A percentile compares a stretch with the other conserved stretches of the same genome.
These are phyloP conservation scores for Thecophora atra DNA, from an alignment of 2,888 invertebrate species.

Conservation along the genomic window DNA sequence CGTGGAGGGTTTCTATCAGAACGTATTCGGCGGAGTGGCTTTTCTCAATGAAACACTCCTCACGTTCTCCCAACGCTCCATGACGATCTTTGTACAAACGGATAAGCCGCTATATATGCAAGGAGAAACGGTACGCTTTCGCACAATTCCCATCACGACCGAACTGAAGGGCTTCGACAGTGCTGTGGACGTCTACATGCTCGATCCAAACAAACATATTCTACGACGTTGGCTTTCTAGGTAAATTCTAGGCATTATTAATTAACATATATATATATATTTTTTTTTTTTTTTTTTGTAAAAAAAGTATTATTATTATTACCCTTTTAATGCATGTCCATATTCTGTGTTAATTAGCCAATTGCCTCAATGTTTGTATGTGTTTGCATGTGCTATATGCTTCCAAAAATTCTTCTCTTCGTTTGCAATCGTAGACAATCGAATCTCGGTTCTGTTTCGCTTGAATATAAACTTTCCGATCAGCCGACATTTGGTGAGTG, in stretches of 20 bases:
- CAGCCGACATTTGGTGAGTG: constrained; percentile 93
- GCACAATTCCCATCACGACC: constrained; percentile 91
- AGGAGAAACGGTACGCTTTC: constrained; percentile 87
- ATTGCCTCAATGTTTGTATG: neutral
- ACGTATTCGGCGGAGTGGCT: constrained; percentile 82
- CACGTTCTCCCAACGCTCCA: constrained; percentile 86
- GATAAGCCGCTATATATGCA: constrained; percentile 96
- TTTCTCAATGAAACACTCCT: constrained; percentile 89
- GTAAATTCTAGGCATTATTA: constrained; percentile 43
- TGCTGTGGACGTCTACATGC: constrained; percentile 90
- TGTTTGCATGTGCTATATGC: neutral
- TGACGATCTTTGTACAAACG: constrained; percentile 95
- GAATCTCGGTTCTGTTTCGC: constrained; percentile 91
- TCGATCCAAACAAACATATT: constrained; percentile 87
- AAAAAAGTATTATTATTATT: too few relatives aligned
- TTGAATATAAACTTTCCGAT: constrained; percentile 89
- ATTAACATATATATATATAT: neutral
- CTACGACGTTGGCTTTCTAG: constrained; percentile 93
- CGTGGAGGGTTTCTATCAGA: constrained; percentile 78
- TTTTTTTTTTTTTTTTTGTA: too few relatives aligned
- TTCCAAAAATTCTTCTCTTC: neutral
- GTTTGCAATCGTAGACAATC: constrained; percentile 75
- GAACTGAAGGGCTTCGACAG: constrained; percentile 90
- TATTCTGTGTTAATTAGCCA: too few relatives aligned
- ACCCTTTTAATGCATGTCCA: too few relatives aligned